Evolutionary conservation across 2,888 invertebrate species (phyloP), one percentile per base, ranked within the genome.

Genomic region (Junonia oenone): DNA sequence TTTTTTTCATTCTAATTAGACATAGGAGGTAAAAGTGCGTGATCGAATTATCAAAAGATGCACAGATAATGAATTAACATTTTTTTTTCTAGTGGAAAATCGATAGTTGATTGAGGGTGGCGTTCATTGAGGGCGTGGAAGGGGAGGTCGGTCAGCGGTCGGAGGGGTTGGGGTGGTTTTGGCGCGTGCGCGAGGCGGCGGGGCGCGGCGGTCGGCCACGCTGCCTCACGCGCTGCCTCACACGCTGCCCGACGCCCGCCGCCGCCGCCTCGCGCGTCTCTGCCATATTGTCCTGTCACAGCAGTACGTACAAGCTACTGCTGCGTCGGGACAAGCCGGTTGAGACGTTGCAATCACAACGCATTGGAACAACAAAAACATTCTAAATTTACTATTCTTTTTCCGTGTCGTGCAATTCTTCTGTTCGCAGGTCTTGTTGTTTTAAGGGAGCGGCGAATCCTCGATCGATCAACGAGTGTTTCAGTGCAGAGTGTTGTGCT

Each of bases 201-300:
- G 68, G 70, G 71, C 69, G 77, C 73, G 75, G 81, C 65, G 69
- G 63, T 64, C 68, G 81, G 81, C 82, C 80, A 81, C 78, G 82
- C 77, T 72, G 77, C 72, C 69, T 70, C 61, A 56, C 83, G 78
- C 88, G 80, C 78, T 73, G 79, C 82, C 79, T 89, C 91, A 91
- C 91, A 91, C 89, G 89, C 87, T 83, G 81, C 75, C 82, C 81
- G 86, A 80, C 88, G 72, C 78, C 85, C 86, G 83, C 67, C 73
- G 67, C 66, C 67, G 62, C 64, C 70, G 68, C 73, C 65, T 64
- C 73, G 83, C 87, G 83, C 91, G 90, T 84, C 86, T 92, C 93
- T 94, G 92, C 93, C 95, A 97, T 97, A 97, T 97, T 97, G 97
- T 97, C 97, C 96, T 96, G 97, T 97, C 97, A 97, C 97, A 97